Evolutionary conservation across 2,797 vertebrate species (phyloP), one percentile per base, ranked within the genome.

Genomic region (Myioborus miniatus): DNA sequence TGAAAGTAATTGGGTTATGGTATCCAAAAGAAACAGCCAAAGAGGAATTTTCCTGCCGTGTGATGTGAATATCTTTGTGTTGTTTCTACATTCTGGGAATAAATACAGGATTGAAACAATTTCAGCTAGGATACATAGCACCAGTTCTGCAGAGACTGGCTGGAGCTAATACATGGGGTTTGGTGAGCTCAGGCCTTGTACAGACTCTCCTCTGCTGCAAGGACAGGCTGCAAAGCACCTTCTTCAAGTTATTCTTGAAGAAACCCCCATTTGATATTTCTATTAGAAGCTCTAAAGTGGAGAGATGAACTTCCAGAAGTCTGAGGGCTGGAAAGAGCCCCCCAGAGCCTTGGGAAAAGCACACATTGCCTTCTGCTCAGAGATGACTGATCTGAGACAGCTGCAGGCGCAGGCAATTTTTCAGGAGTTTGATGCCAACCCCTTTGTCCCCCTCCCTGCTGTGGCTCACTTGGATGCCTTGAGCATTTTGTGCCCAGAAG

Each of bases 201-300:
- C 34, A 52, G 49, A 17, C 34, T 69, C 20, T 68, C 21, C 17
- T 79, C 55, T 60, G 46, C n/a, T 47, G 27, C 65, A 39, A 26
- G 32, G 26, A 64, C 50, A 39, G 44, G 12, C n/a, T 47, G 50
- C 27, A 64, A 44, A 70, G 34, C 41, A 18, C 26, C 39, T 83
- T 12, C 19, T 44, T 49, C 5, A n/a, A 24, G 41, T 60, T 60
- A 34, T 20, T 64, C 12, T 23, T 76, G 83, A 36, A 34, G 41
- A 27, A 11, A 8, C 12, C 0, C 0, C 3, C 6, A 9, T 49
- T 53, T 3, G 3, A 56, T 8, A 15, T 80, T 83, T 74, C 60
- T 74, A 0, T 65, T 58, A 34, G 18, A 34, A 68, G 8, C 23
- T 74, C 20, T 56, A 1, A 70, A 32, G 17, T 59, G 39, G 34